A percentile compares a stretch with the other conserved stretches of the same genome.
Conservation (phyloP, 1,140 invertebrate species). For the Sitophilus oryzae region DNA sequence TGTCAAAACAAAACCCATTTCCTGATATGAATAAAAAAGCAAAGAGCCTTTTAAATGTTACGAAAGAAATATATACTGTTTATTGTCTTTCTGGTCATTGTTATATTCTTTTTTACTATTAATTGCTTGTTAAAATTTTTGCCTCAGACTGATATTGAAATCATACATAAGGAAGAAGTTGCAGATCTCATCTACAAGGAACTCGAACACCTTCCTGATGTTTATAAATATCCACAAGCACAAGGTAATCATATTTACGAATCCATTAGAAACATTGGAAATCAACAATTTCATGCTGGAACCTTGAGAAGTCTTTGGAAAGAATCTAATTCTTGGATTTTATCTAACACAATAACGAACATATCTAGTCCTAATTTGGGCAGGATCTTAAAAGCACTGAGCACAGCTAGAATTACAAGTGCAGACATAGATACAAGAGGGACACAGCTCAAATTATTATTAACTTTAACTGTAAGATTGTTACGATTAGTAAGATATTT, state of each 20-base stretch:
- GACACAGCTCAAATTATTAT: conserved; percentile 83
- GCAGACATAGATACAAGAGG: conserved; percentile 74
- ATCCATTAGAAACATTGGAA: background rate
- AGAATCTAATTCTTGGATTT: conserved; percentile 33
- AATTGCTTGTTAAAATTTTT: background rate
- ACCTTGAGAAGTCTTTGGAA: conserved; percentile 29
- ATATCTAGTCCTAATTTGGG: conserved; percentile 48
- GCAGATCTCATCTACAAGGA: background rate
- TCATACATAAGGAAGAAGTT: background rate
- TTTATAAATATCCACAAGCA: background rate
- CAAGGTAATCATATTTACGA: background rate
- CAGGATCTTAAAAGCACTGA: conserved; percentile 63
- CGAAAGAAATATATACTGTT: background rate
- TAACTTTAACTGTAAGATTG: conserved; percentile 59
- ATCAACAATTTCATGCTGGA: background rate
- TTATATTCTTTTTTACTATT: background rate
- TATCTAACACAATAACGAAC: conserved; percentile 29
- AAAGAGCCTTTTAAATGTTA: background rate
- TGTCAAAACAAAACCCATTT: no score
- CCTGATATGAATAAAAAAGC: no score
- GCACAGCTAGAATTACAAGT: conserved; percentile 60
- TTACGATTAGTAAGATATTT: background rate
- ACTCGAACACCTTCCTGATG: background rate
- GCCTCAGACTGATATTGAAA: background rate
- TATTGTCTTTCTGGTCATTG: background rate